These are phyloP conservation scores for Seriola rivoliana DNA, from an alignment of 2,113 vertebrate genomes.

Conservation along the genomic window DNA sequence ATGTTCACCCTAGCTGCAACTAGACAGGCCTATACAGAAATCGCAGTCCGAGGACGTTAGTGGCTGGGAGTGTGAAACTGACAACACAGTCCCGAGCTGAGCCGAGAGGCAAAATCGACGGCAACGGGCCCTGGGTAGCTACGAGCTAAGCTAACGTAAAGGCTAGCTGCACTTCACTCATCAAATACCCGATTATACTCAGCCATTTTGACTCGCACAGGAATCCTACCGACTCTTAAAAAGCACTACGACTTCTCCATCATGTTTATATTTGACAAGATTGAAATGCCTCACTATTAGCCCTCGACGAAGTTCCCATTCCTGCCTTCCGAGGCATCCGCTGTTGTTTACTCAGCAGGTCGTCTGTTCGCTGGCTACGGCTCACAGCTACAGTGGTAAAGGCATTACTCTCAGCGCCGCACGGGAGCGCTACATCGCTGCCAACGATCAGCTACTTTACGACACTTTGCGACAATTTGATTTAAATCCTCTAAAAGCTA, in stretches of 20 bases:
- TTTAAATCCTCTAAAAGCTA: not conserved
- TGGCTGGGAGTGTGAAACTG: constrained; percentile 77
- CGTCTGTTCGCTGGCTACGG: constrained; percentile 66
- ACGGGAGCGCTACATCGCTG: constrained; percentile 47
- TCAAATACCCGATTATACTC: constrained; percentile 57
- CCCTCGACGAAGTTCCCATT: constrained; percentile 85
- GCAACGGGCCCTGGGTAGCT: constrained; percentile 73
- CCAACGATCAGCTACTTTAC: constrained; percentile 28
- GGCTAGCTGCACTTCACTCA: constrained; percentile 68
- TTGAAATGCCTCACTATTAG: constrained; percentile 70
- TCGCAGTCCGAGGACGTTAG: constrained; percentile 59
- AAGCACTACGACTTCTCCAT: not conserved
- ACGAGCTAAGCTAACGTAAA: constrained; percentile 78
- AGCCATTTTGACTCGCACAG: constrained; percentile 29
- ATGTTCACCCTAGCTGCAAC: constrained; percentile 22
- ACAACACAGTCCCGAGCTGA: constrained; percentile 78
- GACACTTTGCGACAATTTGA: constrained; percentile 70
- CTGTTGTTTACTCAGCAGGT: constrained; percentile 84
- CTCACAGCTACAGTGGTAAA: constrained; percentile 33
- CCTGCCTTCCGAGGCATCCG: constrained; percentile 81
- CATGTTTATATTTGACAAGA: constrained; percentile 34
- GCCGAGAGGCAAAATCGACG: constrained; percentile 68
- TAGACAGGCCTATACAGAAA: constrained; percentile 55
- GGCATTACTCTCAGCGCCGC: constrained; percentile 10
- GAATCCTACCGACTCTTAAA: not conserved